phyloP scores from a whole-genome alignment of 1,140 invertebrate genomes.

The Ceratina japonica region DNA sequence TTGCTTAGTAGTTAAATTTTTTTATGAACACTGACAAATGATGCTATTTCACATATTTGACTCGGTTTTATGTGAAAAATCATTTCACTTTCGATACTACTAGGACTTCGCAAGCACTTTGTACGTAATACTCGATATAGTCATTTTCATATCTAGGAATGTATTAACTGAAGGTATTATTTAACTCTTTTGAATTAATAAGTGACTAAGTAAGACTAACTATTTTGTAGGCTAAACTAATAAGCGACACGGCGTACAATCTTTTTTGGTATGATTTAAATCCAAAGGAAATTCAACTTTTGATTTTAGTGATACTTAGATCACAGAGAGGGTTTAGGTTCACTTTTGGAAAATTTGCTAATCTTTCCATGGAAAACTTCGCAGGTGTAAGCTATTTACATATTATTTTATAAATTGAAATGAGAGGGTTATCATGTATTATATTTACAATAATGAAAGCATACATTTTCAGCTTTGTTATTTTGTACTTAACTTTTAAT shows the following conservation, averaged over 20 bases:
- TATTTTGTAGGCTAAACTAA: not conserved
- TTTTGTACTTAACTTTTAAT: not conserved
- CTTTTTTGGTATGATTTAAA: not conserved
- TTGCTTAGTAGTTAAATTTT: too few relatives aligned
- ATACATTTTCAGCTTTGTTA: not conserved
- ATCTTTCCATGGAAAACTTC: not conserved
- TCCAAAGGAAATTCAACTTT: not conserved
- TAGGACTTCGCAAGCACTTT: too few relatives aligned
- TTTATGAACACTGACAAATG: too few relatives aligned
- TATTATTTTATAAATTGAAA: not conserved
- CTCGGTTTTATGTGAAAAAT: too few relatives aligned
- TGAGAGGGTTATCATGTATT: too few relatives aligned
- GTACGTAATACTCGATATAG: too few relatives aligned
- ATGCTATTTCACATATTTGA: too few relatives aligned
- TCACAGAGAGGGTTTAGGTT: not conserved
- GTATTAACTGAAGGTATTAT: too few relatives aligned
- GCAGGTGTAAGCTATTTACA: not conserved
- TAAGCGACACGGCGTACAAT: not conserved
- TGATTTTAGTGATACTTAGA: slow-evolving; percentile 1
- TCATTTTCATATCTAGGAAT: too few relatives aligned
- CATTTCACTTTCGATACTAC: too few relatives aligned
- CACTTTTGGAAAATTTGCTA: slow-evolving; percentile 1
- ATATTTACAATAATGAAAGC: not conserved
- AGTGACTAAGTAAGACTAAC: not conserved
- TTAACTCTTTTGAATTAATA: too few relatives aligned